Evolutionary conservation across 2,797 vertebrate species (phyloP), one percentile per base, ranked within the genome.

Genomic region (Sylvilagus floridanus): DNA sequence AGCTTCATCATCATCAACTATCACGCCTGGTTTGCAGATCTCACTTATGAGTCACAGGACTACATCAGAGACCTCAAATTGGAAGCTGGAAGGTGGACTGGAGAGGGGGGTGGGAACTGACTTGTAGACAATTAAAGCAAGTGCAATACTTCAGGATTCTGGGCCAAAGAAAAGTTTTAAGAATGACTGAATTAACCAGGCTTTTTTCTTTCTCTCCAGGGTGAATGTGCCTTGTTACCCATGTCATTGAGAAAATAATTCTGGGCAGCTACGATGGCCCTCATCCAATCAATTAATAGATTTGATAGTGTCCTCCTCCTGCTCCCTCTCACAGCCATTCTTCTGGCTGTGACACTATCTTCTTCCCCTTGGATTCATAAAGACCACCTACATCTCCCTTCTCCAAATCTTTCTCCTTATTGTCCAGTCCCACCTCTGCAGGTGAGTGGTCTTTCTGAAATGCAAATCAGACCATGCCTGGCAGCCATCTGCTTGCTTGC

Each of bases 181-280:
- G 28, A 84, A 47, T 77, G 60, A 77, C 0, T 52, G 32, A 7
- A 66, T 9, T 69, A 24, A 68, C 4, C 22, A 47, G 47, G 28
- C 7, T 52, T 42, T 42, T 37, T 47, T 47, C 7, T 37, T 37
- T 37, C 32, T 69, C 54, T 30, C 35, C 57, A 54, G 30, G 17
- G 2, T n/a, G n/a, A 91, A 57, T 4, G 14, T 42, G 8, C 42
- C 42, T 47, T 83, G 2, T 17, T 24, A 75, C 24, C 7, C n/a
- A 42, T 12, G 12, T 26, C 1, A 69, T 21, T 57, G 12, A 69
- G 28, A 37, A 83, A 57, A 13, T 14, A 37, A 14, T 69, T 63
- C 9, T 32, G 73, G 8, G 8, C 1, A 63, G 4, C 26, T 5
- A 19, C 35, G 57, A 0, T 22, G 1, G 32, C 1, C 50, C 19